Percentiles rank a stretch among this genome's conserved stretches.
Evolutionary conservation across 2,888 invertebrate genomes (phyloP).

Genomic region (Eumerus sabulonum): DNA sequence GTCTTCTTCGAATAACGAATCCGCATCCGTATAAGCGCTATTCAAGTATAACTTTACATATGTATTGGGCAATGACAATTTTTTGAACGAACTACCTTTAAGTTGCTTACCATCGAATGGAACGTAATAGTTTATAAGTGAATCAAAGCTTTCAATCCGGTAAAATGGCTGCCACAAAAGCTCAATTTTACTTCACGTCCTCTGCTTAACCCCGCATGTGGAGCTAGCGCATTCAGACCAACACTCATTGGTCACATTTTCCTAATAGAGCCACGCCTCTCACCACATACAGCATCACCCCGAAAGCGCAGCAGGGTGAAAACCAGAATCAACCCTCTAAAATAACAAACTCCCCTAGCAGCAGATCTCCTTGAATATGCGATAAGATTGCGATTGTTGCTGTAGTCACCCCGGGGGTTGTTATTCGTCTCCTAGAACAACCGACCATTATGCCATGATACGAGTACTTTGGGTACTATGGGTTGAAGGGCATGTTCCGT

Average conservation of each 20-base stretch:
- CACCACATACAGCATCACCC: conserved; percentile 21
- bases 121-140: no score
- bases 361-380: no score
- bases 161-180: no score
- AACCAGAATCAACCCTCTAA: conserved; percentile 48
- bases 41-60: no score
- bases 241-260: conserved; percentile 12
- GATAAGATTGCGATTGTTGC: conserved; percentile 21
- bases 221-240: conserved; percentile 11
- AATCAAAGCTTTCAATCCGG: no score
- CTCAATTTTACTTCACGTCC: background rate
- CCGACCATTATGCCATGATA: conserved; percentile 12
- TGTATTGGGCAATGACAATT: no score
- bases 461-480: background rate
- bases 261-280: conserved; percentile 24
- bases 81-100: no score
- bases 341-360: conserved; percentile 38
- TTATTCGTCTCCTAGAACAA: conserved; percentile 11
- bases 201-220: conserved; percentile 1
- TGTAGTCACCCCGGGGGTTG: conserved; percentile 40
- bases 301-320: conserved; percentile 30
- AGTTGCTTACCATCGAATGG: no score
- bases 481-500: conserved; percentile 27
- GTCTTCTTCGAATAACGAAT: no score
- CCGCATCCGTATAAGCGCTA: no score